Evolutionary conservation across 2,113 vertebrate genomes (phyloP), one percentile per base, ranked within the genome.

Genomic region (Menura novaehollandiae): DNA sequence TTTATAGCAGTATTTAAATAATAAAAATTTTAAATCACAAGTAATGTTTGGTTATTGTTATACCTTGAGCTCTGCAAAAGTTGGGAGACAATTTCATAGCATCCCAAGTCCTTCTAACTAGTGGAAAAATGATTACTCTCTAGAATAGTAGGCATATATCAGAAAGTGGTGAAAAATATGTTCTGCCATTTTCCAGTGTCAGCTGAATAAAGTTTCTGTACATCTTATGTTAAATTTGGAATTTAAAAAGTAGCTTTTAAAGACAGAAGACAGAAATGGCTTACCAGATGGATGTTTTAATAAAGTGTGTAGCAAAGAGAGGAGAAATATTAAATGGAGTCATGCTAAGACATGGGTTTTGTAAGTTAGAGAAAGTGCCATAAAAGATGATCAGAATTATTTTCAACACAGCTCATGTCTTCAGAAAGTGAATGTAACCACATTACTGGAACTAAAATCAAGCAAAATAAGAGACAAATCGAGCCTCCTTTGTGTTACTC

Each of bases 281-380:
- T 77, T 79, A 51, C 55, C n/a, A 88, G 83, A 89, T 89, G 41
- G 46, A 59, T 88, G 83, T 69, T 93, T 86, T 91, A 95, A 74
- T 94, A 47, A 93, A 83, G 55, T 26, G 6, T 7, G 19, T 64
- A 71, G 43, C 47, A 91, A 74, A 81, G 47, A 71, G n/a, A 89
- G 6, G 13, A 88, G 37, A 66, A 72, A 44, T 79, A 76, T 53
- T 80, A 72, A 73, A 64, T 1, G 4, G 41, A 86, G 16, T 83
- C 51, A 53, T 1, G 12, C 28, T 67, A 94, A 91, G 55, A 68
- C 13, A n/a, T 26, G 35, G 11, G 1, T 41, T 73, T 77, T 63
- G 4, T 62, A 55, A 83, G 24, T 51, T 86, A 43, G 27, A 91
- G 33, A 39, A 90, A 77, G 52, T 62, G 43, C n/a, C 15, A 9